Percentiles rank a stretch among this genome's conserved stretches.
These are phyloP conservation scores for Acrobasis consociella DNA, from an alignment of 2,888 invertebrate genomes.

Conservation along the genomic window DNA sequence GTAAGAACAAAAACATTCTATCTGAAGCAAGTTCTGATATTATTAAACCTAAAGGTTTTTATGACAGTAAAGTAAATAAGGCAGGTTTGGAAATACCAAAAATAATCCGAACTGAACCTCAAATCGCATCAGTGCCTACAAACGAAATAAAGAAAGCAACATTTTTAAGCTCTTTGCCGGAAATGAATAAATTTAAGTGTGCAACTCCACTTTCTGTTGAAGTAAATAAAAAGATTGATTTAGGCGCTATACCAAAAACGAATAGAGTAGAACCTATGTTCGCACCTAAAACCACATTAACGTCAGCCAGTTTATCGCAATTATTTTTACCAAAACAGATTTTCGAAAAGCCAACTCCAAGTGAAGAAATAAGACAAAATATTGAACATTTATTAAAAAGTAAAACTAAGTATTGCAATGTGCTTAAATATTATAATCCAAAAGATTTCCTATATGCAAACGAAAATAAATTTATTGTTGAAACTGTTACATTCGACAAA, in stretches of 20 bases:
- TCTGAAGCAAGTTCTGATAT: background rate
- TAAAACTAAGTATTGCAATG: background rate
- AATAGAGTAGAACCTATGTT: background rate
- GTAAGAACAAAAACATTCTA: background rate
- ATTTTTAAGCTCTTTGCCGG: background rate
- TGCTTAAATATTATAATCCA: constrained; percentile 8
- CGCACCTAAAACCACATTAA: background rate
- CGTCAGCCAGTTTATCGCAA: background rate
- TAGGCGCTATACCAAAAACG: background rate
- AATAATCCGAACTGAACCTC: constrained; percentile 1
- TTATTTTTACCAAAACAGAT: background rate
- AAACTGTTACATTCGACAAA: constrained; percentile 39
- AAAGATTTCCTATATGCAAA: constrained; percentile 24
- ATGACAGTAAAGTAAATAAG: background rate
- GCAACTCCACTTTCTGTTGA: background rate
- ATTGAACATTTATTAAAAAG: constrained; percentile 6
- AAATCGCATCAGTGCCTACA: background rate
- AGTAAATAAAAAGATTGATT: background rate
- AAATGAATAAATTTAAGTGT: background rate
- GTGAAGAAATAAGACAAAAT: background rate
- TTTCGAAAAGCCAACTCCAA: background rate
- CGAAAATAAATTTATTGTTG: constrained; percentile 23
- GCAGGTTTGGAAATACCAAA: background rate
- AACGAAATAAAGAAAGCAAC: background rate
- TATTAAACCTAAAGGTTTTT: background rate